Percentiles rank a stretch among this genome's conserved stretches.
Evolutionary conservation across 2,888 invertebrate genomes (phyloP).

Genomic region (Melanchra persicariae): DNA sequence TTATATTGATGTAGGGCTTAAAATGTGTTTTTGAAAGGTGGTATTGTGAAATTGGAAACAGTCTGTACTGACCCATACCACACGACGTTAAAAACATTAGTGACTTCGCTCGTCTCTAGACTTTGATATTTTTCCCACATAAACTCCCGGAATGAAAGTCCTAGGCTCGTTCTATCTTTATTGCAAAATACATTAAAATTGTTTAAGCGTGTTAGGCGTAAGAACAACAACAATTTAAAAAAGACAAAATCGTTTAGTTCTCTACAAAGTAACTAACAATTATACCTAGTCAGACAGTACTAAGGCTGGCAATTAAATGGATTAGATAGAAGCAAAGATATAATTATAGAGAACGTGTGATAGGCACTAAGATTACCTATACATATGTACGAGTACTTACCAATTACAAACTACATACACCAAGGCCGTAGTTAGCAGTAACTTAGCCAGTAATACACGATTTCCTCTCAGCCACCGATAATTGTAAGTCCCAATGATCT

Average conservation of each 20-base stretch:
- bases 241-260: too few species aligned
- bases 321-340: conserved; percentile 3
- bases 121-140: too few species aligned
- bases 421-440: neutral
- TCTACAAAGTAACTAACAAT: too few species aligned
- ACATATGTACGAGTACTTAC: neutral
- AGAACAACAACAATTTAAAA: too few species aligned
- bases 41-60: neutral
- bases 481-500: conserved; percentile 48
- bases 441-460: conserved; percentile 27
- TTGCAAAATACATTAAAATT: too few species aligned
- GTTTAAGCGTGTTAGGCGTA: too few species aligned
- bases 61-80: neutral
- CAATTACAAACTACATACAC: neutral
- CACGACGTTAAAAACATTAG: too few species aligned
- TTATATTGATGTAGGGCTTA: neutral
- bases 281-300: neutral
- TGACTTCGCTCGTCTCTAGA: too few species aligned
- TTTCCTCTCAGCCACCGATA: conserved; percentile 46
- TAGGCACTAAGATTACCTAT: neutral
- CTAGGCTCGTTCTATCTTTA: too few species aligned
- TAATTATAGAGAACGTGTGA: conserved; percentile 1
- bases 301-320: neutral
- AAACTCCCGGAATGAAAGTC: too few species aligned
- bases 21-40: conserved; percentile 1